A percentile compares a stretch with the other conserved stretches of the same genome.
Evolutionary conservation across 2,888 invertebrate species (phyloP).

Genomic region (Unio pictorum): DNA sequence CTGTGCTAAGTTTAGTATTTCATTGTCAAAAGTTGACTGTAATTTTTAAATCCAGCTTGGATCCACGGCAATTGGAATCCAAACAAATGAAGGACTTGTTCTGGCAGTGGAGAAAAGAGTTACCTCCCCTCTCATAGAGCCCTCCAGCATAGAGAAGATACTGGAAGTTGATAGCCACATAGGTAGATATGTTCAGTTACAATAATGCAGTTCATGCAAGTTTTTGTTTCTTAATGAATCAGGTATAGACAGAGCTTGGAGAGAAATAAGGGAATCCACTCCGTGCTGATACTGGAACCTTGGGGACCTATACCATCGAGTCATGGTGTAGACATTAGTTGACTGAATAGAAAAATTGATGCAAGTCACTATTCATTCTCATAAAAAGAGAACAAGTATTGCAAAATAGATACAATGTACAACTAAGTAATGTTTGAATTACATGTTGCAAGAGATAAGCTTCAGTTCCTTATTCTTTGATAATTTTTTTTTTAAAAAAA

Average conservation of each 20-base stretch:
- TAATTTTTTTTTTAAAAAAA: too few relatives aligned
- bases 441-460: too few relatives aligned
- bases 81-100: constrained; percentile 95
- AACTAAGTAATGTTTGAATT: too few relatives aligned
- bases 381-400: too few relatives aligned
- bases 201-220: neutral
- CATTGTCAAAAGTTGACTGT: neutral
- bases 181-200: constrained; percentile 73
- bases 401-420: too few relatives aligned
- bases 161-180: constrained; percentile 98
- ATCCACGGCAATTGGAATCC: constrained; percentile 98
- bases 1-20: too few relatives aligned
- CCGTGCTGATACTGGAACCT: too few relatives aligned
- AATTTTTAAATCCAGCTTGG: constrained; percentile 78
- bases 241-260: neutral
- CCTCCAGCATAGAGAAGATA: constrained; percentile 97
- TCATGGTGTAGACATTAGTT: too few relatives aligned
- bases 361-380: too few relatives aligned
- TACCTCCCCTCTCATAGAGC: constrained; percentile 96
- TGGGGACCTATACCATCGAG: too few relatives aligned
- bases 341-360: too few relatives aligned
- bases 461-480: too few relatives aligned
- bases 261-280: neutral
- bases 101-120: constrained; percentile 98
- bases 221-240: neutral